phyloP scores from a whole-genome alignment of 1,140 invertebrate genomes.

The Drosophila nasuta region DNA sequence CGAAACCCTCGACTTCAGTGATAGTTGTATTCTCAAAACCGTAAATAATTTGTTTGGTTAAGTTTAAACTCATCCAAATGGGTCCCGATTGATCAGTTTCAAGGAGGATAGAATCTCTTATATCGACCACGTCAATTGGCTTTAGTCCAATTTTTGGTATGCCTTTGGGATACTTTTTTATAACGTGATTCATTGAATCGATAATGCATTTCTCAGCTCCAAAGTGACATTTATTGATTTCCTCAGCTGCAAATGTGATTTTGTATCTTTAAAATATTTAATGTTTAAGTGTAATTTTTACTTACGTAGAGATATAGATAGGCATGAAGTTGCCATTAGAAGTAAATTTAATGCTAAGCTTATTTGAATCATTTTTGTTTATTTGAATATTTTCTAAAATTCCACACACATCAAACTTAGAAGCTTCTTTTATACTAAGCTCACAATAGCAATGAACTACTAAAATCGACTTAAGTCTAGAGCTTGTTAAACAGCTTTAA shows the following conservation, averaged over 20 bases:
- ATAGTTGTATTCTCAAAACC: slow-evolving; percentile 68
- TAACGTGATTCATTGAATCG: not conserved
- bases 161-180: not conserved
- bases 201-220: not conserved
- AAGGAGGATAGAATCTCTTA: not conserved
- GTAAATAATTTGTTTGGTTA: slow-evolving; percentile 58
- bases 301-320: not conserved
- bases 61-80: slow-evolving; percentile 21
- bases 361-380: not conserved
- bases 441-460: not conserved
- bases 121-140: not conserved
- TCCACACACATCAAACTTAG: not conserved
- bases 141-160: not conserved
- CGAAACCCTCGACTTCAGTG: slow-evolving; percentile 53
- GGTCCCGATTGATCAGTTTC: not conserved
- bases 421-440: not conserved
- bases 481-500: not conserved
- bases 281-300: not conserved
- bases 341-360: not conserved
- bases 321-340: not conserved
- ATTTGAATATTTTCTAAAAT: not conserved
- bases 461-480: not conserved
- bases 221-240: not conserved
- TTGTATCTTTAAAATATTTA: not conserved
- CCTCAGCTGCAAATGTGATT: not conserved